A percentile compares a stretch with the other conserved stretches of the same genome.
These are phyloP conservation scores for Noctua comes DNA, from an alignment of 2,888 invertebrate genomes.

Conservation along the genomic window DNA sequence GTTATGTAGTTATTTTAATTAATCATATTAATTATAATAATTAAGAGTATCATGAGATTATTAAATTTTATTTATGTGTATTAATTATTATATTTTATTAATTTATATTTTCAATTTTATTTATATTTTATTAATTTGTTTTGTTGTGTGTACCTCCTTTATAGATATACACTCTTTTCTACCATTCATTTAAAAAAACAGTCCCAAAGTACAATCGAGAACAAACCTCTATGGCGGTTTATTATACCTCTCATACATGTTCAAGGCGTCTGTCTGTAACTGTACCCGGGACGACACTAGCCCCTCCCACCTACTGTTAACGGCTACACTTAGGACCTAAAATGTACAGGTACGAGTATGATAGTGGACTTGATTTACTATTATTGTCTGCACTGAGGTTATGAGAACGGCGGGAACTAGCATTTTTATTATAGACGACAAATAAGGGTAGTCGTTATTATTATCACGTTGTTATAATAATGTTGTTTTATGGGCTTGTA, in stretches of 20 bases:
- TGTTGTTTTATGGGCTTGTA: constrained; percentile 23
- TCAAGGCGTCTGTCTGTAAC: constrained; percentile 12
- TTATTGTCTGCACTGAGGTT: constrained; percentile 48
- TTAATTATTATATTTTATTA: no score
- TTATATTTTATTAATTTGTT: no score
- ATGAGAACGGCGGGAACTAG: constrained; percentile 22
- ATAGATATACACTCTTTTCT: background rate
- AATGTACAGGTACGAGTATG: constrained; percentile 45
- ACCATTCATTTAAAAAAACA: background rate
- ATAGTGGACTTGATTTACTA: constrained; percentile 58
- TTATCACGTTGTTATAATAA: constrained; percentile 20
- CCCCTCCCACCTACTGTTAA: constrained; percentile 8
- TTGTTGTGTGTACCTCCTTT: no score
- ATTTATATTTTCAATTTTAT: no score
- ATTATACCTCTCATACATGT: background rate
- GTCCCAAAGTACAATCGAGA: constrained; percentile 2
- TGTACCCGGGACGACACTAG: background rate
- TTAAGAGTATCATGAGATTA: no score
- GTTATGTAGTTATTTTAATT: no score
- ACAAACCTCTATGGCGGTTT: constrained; percentile 22
- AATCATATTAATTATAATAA: no score
- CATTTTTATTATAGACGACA: constrained; percentile 42
- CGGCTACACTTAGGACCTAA: constrained; percentile 33
- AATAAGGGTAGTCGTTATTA: constrained; percentile 28
- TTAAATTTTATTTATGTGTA: no score